phyloP scores from a whole-genome alignment of 2,113 vertebrate genomes.

The Brienomyrus brachyistius region DNA sequence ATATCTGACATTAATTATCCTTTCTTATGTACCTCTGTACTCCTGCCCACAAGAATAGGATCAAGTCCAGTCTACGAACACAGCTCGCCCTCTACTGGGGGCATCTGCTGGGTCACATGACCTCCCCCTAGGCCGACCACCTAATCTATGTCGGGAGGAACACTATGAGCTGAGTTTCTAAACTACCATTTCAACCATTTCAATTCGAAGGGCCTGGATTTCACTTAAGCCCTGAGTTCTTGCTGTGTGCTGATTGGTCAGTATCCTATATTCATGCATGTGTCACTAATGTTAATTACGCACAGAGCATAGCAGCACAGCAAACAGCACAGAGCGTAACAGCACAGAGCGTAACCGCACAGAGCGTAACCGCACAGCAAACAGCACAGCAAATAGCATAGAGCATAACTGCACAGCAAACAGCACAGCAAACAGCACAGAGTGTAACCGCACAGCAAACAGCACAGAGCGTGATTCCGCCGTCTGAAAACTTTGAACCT shows the following conservation, averaged over 20 bases:
- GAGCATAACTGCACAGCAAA: neutral
- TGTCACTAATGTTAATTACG: neutral
- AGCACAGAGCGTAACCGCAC: neutral
- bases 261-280: neutral
- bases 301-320: too few species aligned
- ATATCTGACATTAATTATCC: slow-evolving; percentile 4
- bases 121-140: neutral
- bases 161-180: neutral
- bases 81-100: neutral
- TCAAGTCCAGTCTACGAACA: neutral
- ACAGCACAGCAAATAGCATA: too few species aligned
- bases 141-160: neutral
- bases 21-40: neutral
- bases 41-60: neutral
- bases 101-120: neutral
- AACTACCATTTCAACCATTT: neutral
- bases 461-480: neutral
- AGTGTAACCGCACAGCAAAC: neutral
- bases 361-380: too few species aligned
- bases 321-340: neutral
- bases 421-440: neutral
- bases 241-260: neutral
- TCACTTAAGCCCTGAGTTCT: neutral
- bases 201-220: neutral
- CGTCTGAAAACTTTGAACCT: neutral